Evolutionary conservation across 2,113 vertebrate species (phyloP), one percentile per base, ranked within the genome.

Genomic region (Menura novaehollandiae): DNA sequence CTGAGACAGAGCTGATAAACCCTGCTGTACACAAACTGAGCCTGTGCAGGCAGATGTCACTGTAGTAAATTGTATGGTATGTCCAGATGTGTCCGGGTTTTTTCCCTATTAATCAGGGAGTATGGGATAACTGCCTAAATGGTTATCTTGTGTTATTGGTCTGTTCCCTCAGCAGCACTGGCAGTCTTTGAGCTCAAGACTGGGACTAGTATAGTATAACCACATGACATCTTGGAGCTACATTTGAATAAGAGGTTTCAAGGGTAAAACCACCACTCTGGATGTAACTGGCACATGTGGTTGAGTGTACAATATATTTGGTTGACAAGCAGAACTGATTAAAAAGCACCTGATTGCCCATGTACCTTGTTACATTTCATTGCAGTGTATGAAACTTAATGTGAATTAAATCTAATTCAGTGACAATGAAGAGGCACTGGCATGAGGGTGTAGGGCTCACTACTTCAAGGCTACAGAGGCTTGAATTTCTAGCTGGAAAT

Each of bases 241-340:
- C 20, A 33, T 49, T 62, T 44, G 46, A 83, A 66, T 56, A 33
- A 91, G 72, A 80, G 22, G 3, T 69, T 94, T 85, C 73, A 89
- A 56, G 39, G 37, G 37, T 85, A 76, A 88, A 94, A 35, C 15
- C 22, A 2, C 37, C 41, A 56, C 58, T 95, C 78, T 72, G 60
- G 41, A 60, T 91, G 73, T 87, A 95, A 95, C 91, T 91, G 71
- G 64, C 88, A 78, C 56, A 77, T 95, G 81, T 33, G 12, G 71
- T 95, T 95, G 87, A 93, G 85, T 96, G 43, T 85, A 73, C 79
- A 88, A 86, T 96, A 63, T 72, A 95, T 87, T 97, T 91, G 13
- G 67, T 91, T 93, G 88, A 93, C 90, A 93, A 96, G 91, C 91
- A 87, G 68, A 86, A 78, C 80, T 67, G 96, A 97, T 97, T 95